Conservation (phyloP, 1,140 invertebrate genomes). For the Eriosoma lanigerum region DNA sequence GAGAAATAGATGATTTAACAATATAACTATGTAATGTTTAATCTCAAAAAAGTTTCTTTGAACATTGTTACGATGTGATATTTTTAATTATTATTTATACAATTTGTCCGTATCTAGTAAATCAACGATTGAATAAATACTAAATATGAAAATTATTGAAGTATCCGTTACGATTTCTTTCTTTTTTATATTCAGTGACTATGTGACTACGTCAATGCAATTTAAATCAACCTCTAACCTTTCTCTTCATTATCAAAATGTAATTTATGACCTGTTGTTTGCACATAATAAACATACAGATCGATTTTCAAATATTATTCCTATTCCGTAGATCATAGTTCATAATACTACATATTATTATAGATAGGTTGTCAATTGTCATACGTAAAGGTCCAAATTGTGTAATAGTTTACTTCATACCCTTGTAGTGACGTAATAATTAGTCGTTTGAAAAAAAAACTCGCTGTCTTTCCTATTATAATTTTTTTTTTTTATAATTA, state of each 20-base stretch:
- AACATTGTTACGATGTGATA: no score
- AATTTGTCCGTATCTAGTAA: not conserved
- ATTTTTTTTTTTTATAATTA: not conserved
- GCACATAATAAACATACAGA: not conserved
- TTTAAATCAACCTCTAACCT: conserved; percentile 14
- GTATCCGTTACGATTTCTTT: conserved; percentile 15
- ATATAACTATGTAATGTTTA: no score
- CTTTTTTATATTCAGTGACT: not conserved
- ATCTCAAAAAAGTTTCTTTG: no score
- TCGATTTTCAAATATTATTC: not conserved
- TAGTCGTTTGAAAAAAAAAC: not conserved
- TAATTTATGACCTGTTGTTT: conserved; percentile 16
- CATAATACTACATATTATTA: not conserved
- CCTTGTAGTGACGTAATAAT: not conserved
- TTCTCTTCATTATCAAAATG: conserved; percentile 1
- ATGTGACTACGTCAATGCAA: not conserved
- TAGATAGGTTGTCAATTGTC: not conserved
- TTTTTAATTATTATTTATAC: no score
- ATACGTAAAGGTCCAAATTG: not conserved
- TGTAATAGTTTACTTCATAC: not conserved
- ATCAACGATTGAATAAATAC: no score
- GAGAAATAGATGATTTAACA: no score
- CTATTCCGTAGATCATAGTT: not conserved
- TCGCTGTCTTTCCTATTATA: not conserved
- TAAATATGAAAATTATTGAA: no score